Evolutionary conservation across 2,888 invertebrate genomes (phyloP).

Genomic region (Hoplodrina blanda): DNA sequence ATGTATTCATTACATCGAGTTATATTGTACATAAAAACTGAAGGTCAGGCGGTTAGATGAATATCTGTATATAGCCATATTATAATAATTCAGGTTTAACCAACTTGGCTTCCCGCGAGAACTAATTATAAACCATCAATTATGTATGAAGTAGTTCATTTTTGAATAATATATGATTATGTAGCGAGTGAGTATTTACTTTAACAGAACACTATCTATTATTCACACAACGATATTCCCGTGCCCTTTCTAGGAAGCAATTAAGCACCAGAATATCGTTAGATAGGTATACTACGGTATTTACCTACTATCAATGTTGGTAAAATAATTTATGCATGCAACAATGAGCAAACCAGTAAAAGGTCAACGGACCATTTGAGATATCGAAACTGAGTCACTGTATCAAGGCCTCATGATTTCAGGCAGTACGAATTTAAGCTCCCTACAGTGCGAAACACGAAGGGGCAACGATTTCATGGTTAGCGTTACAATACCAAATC

Average conservation of each 20-base stretch:
- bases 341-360: conserved; percentile 82
- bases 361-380: conserved; percentile 87
- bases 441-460: conserved; percentile 62
- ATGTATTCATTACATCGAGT: conserved; percentile 33
- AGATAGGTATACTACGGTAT: background rate
- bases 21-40: conserved; percentile 49
- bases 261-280: conserved; percentile 11
- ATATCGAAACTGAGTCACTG: conserved; percentile 89
- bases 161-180: conserved; percentile 43
- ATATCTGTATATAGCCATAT: conserved; percentile 51
- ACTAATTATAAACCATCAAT: conserved; percentile 55
- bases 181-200: conserved; percentile 34
- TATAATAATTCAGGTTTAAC: conserved; percentile 57
- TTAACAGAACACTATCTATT: conserved; percentile 17
- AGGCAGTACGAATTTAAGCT: conserved; percentile 75
- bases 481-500: conserved; percentile 60
- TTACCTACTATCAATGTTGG: conserved; percentile 48
- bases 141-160: conserved; percentile 57
- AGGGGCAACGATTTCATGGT: conserved; percentile 76
- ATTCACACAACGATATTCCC: conserved; percentile 19
- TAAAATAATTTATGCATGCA: conserved; percentile 75
- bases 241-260: conserved; percentile 21
- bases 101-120: conserved; percentile 49
- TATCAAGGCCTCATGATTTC: conserved; percentile 87
- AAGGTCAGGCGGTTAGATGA: conserved; percentile 53